Evolutionary conservation across 2,888 invertebrate genomes (phyloP).

Genomic region (Incurvaria masculella): DNA sequence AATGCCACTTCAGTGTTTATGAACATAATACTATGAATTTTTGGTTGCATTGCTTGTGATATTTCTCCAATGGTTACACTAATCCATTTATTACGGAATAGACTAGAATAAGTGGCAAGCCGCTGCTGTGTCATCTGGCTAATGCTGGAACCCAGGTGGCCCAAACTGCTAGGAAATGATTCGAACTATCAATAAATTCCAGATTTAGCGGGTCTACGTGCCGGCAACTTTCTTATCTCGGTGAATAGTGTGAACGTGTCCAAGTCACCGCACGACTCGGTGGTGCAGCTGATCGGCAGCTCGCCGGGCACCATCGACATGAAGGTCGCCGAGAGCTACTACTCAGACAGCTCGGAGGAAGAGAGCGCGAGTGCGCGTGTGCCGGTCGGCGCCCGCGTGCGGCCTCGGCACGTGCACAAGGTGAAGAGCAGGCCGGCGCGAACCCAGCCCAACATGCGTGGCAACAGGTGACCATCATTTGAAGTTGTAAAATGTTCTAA

Average conservation of each 20-base stretch:
- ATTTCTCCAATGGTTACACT: too few relatives aligned
- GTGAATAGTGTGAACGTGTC: constrained; percentile 91
- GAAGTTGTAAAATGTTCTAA: too few relatives aligned
- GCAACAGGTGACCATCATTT: neutral
- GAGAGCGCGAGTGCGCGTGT: constrained; percentile 18
- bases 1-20: too few relatives aligned
- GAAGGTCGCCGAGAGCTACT: constrained; percentile 84
- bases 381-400: constrained; percentile 14
- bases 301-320: constrained; percentile 79
- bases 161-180: too few relatives aligned
- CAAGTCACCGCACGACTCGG: constrained; percentile 90
- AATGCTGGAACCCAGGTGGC: too few relatives aligned
- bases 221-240: constrained; percentile 89
- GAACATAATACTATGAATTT: too few relatives aligned
- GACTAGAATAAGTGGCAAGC: too few relatives aligned
- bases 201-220: constrained; percentile 83
- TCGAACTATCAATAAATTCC: too few relatives aligned
- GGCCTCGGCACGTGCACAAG: constrained; percentile 17
- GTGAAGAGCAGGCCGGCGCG: constrained; percentile 1
- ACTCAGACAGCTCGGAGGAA: constrained; percentile 57
- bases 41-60: too few relatives aligned
- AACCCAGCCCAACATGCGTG: neutral
- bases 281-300: constrained; percentile 85
- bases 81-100: too few relatives aligned
- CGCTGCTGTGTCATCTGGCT: too few relatives aligned